Conservation (phyloP, 2,797 vertebrate genomes). For the Alectoris magna region DNA sequence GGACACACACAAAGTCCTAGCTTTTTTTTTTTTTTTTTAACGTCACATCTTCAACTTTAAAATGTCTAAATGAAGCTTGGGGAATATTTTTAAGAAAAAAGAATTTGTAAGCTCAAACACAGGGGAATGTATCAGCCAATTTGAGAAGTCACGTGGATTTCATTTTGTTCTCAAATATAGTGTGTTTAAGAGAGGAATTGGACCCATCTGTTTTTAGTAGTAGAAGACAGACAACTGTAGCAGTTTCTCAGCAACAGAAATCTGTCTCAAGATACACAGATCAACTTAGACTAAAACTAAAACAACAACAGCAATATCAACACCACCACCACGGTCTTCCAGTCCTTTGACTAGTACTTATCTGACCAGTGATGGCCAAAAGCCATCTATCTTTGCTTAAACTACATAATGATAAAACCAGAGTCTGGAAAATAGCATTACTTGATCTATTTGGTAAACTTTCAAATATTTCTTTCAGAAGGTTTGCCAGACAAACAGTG, state of each 20-base stretch:
- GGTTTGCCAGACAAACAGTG: slow-evolving; percentile 36
- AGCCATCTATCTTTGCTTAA: slow-evolving; percentile 53
- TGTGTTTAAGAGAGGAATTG: neutral
- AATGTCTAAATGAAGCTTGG: neutral
- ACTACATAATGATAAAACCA: slow-evolving; percentile 72
- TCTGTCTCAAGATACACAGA: neutral
- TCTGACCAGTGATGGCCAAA: slow-evolving; percentile 45
- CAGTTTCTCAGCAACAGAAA: slow-evolving; percentile 35
- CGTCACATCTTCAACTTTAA: neutral
- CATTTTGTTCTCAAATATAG: neutral
- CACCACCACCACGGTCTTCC: neutral
- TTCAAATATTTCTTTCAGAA: slow-evolving; percentile 62
- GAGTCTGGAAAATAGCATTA: slow-evolving; percentile 67
- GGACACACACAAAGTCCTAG: neutral
- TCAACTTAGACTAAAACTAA: slow-evolving; percentile 12
- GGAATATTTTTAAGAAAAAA: neutral
- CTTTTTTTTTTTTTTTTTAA: neutral
- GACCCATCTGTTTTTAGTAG: neutral
- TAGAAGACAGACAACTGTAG: neutral
- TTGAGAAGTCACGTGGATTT: neutral
- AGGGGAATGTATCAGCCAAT: neutral
- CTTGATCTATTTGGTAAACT: slow-evolving; percentile 63
- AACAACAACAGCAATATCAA: slow-evolving; percentile 13
- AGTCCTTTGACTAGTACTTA: slow-evolving; percentile 31
- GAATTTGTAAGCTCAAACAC: neutral